These are phyloP conservation scores for Acanthosoma haemorrhoidale DNA, from an alignment of 2,888 invertebrate genomes.

Conservation along the genomic window DNA sequence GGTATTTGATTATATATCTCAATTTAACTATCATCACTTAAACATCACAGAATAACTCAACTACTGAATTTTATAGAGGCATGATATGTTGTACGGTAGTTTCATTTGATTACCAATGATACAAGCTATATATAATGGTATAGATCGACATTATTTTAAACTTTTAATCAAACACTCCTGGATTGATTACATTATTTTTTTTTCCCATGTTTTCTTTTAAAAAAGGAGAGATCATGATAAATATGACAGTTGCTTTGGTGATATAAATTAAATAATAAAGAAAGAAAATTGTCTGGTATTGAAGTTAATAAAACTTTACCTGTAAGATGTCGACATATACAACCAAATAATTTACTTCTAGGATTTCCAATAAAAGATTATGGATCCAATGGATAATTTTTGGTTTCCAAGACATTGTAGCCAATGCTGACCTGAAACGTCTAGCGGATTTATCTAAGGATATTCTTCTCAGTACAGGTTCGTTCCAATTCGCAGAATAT, in stretches of 20 bases:
- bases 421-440: slow-evolving; percentile 46
- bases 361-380: slow-evolving; percentile 60
- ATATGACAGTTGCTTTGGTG: not conserved
- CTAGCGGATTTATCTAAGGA: slow-evolving; percentile 66
- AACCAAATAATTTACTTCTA: slow-evolving; percentile 55
- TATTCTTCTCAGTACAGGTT: slow-evolving; percentile 62
- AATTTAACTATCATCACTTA: not conserved
- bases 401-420: slow-evolving; percentile 66
- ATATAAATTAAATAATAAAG: not conserved
- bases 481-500: slow-evolving; percentile 55
- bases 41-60: no score
- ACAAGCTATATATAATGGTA: no score
- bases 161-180: no score
- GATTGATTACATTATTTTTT: no score
- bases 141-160: no score
- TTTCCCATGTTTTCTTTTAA: no score
- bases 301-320: slow-evolving; percentile 46
- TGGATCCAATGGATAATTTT: slow-evolving; percentile 74
- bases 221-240: not conserved
- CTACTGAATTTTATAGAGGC: no score
- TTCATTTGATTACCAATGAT: no score
- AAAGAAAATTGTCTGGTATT: not conserved
- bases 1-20: not conserved
- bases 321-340: slow-evolving; percentile 74
- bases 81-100: no score